Evolutionary conservation across 1,140 invertebrate species (phyloP), one percentile per base, ranked within the genome.

Genomic region (Nomia melanderi): DNA sequence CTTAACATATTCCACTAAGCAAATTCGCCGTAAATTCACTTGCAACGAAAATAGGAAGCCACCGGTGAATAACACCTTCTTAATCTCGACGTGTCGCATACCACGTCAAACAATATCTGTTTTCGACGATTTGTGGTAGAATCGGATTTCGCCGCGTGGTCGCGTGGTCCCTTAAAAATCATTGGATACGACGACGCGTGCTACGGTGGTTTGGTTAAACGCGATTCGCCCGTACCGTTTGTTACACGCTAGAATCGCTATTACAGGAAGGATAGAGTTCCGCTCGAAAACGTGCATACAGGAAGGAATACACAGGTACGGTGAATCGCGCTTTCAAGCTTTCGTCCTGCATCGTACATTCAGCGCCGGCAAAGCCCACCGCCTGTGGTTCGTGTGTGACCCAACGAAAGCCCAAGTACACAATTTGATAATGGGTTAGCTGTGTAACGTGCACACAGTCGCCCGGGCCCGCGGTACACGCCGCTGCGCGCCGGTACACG

Each of bases 371-470:
- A 85, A 81, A 84, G 76, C 78, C 63, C 70, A 81, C 73, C 54
- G 78, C 77, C n/a, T 79, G 78, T 81, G 83, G 84, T 86, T 82
- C 77, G 79, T 67, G 74, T 63, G 81, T 81, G 86, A 85, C 83
- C 77, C 82, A 87, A 87, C 79, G 87, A 78, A 87, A 88, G 80
- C 85, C 80, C 82, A 81, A 82, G 85, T 89, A 88, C 81, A 86
- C 87, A 90, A 90, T 89, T 88, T 89, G 89, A 90, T 90, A 90
- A 90, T 89, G 88, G 88, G 87, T 89, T 90, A 89, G 81, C 85
- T 84, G 88, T 90, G 88, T 89, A 89, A 88, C 83, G 78, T 84
- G 87, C 84, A 82, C 81, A 86, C 86, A 86, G 84, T 87, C 81
- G 57, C 50, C 56, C 14, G 14, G 47, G 39, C 66, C 39, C 74